phyloP scores from a whole-genome alignment of 1,140 invertebrate genomes.

The Adelges cooleyi region DNA sequence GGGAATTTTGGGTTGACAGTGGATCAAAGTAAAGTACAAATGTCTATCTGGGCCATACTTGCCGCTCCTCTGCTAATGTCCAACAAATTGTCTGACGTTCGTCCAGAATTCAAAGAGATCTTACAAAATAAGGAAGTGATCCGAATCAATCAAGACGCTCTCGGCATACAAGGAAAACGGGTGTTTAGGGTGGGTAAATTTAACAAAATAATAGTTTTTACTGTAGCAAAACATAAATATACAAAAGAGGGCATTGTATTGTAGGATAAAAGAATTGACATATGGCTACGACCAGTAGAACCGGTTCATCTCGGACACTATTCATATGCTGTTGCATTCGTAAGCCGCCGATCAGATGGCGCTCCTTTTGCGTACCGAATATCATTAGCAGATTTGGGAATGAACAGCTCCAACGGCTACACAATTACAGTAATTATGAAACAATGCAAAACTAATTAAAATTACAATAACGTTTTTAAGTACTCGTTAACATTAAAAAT shows the following conservation, averaged over 20 bases:
- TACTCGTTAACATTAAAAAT: too few species aligned
- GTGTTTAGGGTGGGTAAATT: constrained; percentile 39
- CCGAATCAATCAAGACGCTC: constrained; percentile 69
- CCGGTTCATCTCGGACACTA: constrained; percentile 38
- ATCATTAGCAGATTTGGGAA: constrained; percentile 55
- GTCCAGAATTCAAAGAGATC: constrained; percentile 59
- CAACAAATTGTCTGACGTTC: constrained; percentile 62
- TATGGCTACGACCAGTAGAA: constrained; percentile 41
- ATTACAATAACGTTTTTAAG: too few species aligned
- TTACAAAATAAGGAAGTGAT: constrained; percentile 63
- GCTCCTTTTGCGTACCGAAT: constrained; percentile 45
- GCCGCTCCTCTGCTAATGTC: constrained; percentile 84
- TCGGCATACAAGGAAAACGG: constrained; percentile 55
- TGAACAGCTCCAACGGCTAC: constrained; percentile 64
- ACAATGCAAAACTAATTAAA: neutral
- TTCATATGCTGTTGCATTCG: constrained; percentile 45
- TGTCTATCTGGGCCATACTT: constrained; percentile 82
- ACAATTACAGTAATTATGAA: constrained; percentile 59
- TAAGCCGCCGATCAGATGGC: constrained; percentile 48
- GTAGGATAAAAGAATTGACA: constrained; percentile 40
- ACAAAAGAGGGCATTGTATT: neutral
- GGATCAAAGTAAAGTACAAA: constrained; percentile 72
- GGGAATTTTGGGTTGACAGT: constrained; percentile 77
- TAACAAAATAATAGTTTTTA: neutral
- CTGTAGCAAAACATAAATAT: neutral